Evolutionary conservation across 2,113 vertebrate genomes (phyloP).

Genomic region (Ciconia stormi): DNA sequence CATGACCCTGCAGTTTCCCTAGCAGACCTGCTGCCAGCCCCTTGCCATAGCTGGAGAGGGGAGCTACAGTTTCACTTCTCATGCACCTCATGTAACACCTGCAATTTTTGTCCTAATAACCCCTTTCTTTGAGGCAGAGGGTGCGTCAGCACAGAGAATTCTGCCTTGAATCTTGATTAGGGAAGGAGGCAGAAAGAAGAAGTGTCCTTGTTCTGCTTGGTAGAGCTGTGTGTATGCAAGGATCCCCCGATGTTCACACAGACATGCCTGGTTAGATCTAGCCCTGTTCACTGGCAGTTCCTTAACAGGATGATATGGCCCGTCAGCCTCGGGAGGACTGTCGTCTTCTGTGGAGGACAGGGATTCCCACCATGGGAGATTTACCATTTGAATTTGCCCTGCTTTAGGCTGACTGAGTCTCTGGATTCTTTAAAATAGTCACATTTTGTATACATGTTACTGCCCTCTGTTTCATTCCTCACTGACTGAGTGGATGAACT

Average conservation of each 20-base stretch:
- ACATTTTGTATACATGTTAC: background rate
- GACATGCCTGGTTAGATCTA: background rate
- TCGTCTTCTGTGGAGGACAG: background rate
- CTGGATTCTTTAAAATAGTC: background rate
- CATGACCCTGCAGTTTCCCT: background rate
- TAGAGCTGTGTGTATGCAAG: background rate
- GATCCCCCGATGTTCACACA: background rate
- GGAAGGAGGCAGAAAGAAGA: background rate
- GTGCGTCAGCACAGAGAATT: background rate
- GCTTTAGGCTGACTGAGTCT: background rate
- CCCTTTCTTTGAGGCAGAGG: background rate
- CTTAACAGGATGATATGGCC: background rate
- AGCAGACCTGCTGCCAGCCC: background rate
- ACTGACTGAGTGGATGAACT: background rate
- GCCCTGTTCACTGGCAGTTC: background rate
- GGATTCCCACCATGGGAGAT: background rate
- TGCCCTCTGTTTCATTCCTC: background rate
- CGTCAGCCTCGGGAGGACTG: background rate
- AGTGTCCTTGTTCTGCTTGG: background rate
- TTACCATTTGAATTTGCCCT: background rate
- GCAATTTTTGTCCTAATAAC: background rate
- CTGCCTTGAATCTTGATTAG: background rate
- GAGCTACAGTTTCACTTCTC: background rate
- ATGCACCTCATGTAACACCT: background rate
- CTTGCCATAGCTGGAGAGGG: background rate